phyloP scores from a whole-genome alignment of 2,113 vertebrate species.

The Carollia perspicillata region DNA sequence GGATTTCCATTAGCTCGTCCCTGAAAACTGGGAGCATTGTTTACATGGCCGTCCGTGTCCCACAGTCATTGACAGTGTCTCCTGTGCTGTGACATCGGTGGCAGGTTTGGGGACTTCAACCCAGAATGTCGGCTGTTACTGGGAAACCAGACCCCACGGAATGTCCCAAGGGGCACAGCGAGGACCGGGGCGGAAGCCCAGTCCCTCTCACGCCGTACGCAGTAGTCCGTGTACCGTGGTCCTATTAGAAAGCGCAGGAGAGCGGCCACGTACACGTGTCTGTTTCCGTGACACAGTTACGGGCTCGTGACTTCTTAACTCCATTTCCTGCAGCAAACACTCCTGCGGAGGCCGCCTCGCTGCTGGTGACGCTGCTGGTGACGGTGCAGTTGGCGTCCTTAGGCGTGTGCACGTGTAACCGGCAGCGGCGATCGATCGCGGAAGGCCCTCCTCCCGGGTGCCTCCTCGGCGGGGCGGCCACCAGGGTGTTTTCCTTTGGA shows the following conservation, averaged over 20 bases:
- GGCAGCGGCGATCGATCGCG: background rate
- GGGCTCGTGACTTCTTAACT: too few species aligned
- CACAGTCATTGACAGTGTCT: background rate
- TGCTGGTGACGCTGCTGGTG: accelerated
- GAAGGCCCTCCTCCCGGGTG: background rate
- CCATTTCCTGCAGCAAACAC: too few species aligned
- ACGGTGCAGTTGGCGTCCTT: accelerated
- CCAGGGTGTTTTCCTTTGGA: background rate
- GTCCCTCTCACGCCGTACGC: too few species aligned
- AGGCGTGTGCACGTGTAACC: too few species aligned
- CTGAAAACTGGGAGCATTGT: too few species aligned
- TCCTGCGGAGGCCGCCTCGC: too few species aligned
- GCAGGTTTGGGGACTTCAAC: background rate
- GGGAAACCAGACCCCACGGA: accelerated
- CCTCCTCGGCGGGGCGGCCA: background rate
- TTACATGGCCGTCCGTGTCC: accelerated
- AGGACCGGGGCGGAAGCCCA: accelerated
- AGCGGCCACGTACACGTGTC: too few species aligned
- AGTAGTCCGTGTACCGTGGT: too few species aligned
- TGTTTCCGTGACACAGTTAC: too few species aligned
- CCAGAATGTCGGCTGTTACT: background rate
- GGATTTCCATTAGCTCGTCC: background rate
- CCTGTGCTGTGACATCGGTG: accelerated
- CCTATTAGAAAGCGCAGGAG: too few species aligned
- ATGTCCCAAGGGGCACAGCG: accelerated